A percentile compares a stretch with the other conserved stretches of the same genome.
These are phyloP conservation scores for Drosophila stalkeri DNA, from an alignment of 2,888 invertebrate species.

Conservation along the genomic window DNA sequence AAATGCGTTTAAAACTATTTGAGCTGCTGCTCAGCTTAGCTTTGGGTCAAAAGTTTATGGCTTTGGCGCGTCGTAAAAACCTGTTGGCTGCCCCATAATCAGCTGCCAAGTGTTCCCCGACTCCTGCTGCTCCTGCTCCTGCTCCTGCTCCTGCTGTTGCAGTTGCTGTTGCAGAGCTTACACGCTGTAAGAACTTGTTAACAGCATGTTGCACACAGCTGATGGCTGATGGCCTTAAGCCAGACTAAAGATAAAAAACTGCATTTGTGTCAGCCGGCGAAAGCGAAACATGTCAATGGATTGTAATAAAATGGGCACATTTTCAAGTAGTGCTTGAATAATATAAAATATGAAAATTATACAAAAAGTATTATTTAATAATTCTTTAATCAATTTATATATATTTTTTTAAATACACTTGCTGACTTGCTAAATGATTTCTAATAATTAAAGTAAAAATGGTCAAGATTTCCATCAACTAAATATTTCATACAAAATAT, in stretches of 20 bases:
- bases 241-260: slow-evolving; percentile 16
- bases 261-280: slow-evolving; percentile 9
- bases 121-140: not conserved
- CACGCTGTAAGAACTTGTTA: slow-evolving; percentile 63
- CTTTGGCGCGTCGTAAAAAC: slow-evolving; percentile 72
- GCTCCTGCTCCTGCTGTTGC: not conserved
- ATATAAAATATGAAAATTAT: not conserved
- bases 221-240: slow-evolving; percentile 29
- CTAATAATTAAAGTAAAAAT: no score
- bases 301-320: not conserved
- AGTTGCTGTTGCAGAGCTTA: slow-evolving; percentile 42
- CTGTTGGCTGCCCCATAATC: slow-evolving; percentile 68
- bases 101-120: slow-evolving; percentile 49
- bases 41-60: slow-evolving; percentile 77
- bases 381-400: no score
- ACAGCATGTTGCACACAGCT: slow-evolving; percentile 53
- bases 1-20: slow-evolving; percentile 75
- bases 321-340: not conserved
- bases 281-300: not conserved
- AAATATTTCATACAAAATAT: no score
- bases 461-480: no score
- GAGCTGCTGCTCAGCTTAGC: slow-evolving; percentile 75
- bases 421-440: no score
- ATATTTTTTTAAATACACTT: no score
- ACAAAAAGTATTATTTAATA: no score